Evolutionary conservation across 2,888 invertebrate species (phyloP), one percentile per base, ranked within the genome.

Genomic region (Synergus umbraculus): DNA sequence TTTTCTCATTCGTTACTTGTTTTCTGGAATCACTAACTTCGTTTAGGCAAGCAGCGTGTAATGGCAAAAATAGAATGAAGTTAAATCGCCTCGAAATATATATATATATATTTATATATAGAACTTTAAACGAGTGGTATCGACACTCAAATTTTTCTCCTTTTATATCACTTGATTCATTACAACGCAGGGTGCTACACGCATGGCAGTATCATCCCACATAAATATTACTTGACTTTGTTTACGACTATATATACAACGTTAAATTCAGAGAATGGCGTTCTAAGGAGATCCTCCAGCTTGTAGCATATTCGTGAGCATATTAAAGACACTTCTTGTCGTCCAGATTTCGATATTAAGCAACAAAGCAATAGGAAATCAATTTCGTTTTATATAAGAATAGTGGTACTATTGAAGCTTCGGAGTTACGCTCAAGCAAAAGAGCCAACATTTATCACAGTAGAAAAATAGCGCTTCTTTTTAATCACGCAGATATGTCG

Each of bases 171-270:
- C 89, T 88, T 86, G 76, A 83, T 85, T 85, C 60, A 80, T 83
- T 79, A 82, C 80, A 81, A 77, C 86, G 86, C 87, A 89, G 88
- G 87, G 88, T 89, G 88, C 87, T 89, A 89, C 88, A 88, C 88
- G 87, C 89, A 90, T 88, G 90, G 91, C 90, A 91, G 90, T 90
- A 89, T 91, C 87, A 89, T 89, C 89, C 90, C 89, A 87, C 88
- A 87, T 86, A 86, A 88, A 87, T 88, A 88, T 86, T 88, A 88
- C 81, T 86, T 86, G 82, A 88, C 85, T 87, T 89, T 88, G 85
- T 85, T 86, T 81, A 80, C 86, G 83, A 88, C 86, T 90, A 87
- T 89, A 90, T 90, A 88, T 91, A 90, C 90, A 90, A 86, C 83
- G 86, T 87, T 86, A 83, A 86, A 84, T 86, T 85, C 85, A 85